Base-by-base conservation (phyloP, 2,888 invertebrate genomes). In the Strigamia transsilvanica region DNA sequence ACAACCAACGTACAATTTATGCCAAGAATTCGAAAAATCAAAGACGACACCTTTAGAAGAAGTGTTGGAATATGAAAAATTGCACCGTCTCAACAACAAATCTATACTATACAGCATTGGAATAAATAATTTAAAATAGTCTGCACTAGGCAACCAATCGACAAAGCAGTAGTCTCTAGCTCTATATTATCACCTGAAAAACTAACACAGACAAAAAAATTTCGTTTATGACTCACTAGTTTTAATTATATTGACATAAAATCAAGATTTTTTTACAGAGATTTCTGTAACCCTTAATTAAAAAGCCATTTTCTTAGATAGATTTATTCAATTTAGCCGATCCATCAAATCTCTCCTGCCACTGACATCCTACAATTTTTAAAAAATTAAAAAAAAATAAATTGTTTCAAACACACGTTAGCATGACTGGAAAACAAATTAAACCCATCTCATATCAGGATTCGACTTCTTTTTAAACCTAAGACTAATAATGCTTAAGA, bases 201-300 rank as follows among this genome's bases (percentile, higher is more conserved):
- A 27, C 27, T 27, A 27, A 27, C 27, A 51, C 10, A 51, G 12
- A 51, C 15, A 51, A 18, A 2, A 38, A 38, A 46, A 46, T 46
- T 46, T 15, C 46, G 12, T 46, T 46, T 46, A 15, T 46, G 46
- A 46, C 10, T 46, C 46, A 46, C 15, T 46, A 3, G 5, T 46
- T 46, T 46, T 46, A 46, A 9, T 46, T 46, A 46, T 46, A 10
- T 46, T 46, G 46, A 46, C 46, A 46, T 46, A n/a, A 46, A 46
- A 46, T n/a, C 46, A 1, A 15, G 1, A 4, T 9, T 46, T 46
- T 46, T 46, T 46, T 38, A 1, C 38, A 46, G 12, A 46, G 15
- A 46, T 66, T 66, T 66, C 21, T 66, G 13, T 66, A 66, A 66
- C 61, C 46, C 61, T 66, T 66, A 66, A 66, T 66, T 66, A 66